phyloP scores from a whole-genome alignment of 1,140 invertebrate species.

The Metopolophium dirhodum region DNA sequence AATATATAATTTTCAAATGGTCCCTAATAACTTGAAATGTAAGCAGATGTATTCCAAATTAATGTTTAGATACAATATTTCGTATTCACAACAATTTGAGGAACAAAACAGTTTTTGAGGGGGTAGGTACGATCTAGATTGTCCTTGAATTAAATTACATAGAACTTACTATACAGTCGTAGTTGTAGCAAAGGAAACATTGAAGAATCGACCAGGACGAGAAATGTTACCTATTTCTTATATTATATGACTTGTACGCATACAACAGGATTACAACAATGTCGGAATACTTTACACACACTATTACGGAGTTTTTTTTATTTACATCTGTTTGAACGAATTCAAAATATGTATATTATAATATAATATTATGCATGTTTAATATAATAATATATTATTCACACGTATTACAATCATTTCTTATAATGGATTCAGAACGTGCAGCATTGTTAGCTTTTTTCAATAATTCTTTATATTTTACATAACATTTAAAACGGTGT shows the following conservation, averaged over 20 bases:
- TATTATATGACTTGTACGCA: neutral
- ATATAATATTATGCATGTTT: neutral
- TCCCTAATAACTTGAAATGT: no score
- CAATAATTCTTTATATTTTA: neutral
- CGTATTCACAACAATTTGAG: neutral
- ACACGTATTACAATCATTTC: neutral
- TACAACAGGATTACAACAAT: neutral
- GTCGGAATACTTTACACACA: neutral
- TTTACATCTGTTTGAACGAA: neutral
- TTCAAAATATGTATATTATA: neutral
- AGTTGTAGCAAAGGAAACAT: neutral
- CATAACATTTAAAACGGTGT: no score
- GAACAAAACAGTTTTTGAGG: neutral
- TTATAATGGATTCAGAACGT: neutral
- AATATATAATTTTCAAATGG: neutral
- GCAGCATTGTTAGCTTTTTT: neutral
- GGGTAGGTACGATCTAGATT: neutral
- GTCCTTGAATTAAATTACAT: neutral
- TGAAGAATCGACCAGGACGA: neutral
- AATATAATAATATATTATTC: neutral
- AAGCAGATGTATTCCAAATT: neutral
- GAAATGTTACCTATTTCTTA: neutral
- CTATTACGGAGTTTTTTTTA: neutral
- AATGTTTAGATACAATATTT: neutral
- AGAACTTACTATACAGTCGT: neutral